Base-by-base conservation (phyloP, 2,113 vertebrate species). In the Hoplias malabaricus region DNA sequence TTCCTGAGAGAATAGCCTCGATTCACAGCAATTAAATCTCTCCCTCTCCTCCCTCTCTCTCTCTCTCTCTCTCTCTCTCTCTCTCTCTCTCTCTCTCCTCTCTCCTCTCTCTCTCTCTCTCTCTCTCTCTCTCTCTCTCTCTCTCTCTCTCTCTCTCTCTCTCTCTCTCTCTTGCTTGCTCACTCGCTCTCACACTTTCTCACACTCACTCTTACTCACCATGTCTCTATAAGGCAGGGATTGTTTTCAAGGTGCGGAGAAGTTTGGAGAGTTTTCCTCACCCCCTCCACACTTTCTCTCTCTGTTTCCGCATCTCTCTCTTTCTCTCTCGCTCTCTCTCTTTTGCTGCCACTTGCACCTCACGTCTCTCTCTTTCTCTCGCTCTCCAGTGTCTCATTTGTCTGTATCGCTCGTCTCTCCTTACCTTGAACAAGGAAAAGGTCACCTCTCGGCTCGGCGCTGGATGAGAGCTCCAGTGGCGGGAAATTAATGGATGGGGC, bases 401-500 rank as follows among this genome's bases (percentile, higher is more conserved):
- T 92, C 89, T 91, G 86, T 83, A 66, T 83, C 21, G 73, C 83
- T 85, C 63, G 75, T 87, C 85, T 87, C 72, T 73, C 79, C 86
- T 85, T 83, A 77, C 77, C 74, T 80, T 85, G 80, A 85, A 87
- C 87, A 88, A 85, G 83, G 7, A 82, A 92, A 93, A 93, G 92
- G 92, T 93, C 90, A 93, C 77, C 82, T 85, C 83, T 79, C 83
- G 88, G 86, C 84, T 88, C 82, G 74, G 78, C 88, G 87, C 84
- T 80, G 80, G 89, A 85, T 80, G 84, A 76, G 81, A 76, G 80
- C 59, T 85, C 87, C 88, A 78, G 89, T 91, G 88, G 71, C 67
- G 88, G 89, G 89, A 92, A 92, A 92, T 92, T 92, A 92, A 92
- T 92, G 91, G 88, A 80, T 85, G 81, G 79, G 87, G 85, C 83